Evolutionary conservation across 2,797 vertebrate genomes (phyloP).

Genomic region (Eulemur albifrons): DNA sequence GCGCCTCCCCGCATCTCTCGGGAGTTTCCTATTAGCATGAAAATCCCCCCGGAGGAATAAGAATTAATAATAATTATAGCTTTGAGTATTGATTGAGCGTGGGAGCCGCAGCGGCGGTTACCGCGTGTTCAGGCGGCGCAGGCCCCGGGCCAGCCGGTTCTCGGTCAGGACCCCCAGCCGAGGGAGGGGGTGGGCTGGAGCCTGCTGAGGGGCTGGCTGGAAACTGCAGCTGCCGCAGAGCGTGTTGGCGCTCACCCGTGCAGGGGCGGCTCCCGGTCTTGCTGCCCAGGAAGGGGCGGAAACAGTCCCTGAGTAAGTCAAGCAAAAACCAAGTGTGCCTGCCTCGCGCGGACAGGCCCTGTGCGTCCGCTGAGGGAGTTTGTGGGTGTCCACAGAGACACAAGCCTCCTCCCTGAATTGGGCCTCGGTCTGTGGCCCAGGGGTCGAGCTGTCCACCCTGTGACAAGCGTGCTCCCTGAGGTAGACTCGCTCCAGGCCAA

Average conservation of each 20-base stretch:
- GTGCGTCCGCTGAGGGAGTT: background rate
- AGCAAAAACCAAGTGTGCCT: background rate
- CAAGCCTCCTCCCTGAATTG: background rate
- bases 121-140: background rate
- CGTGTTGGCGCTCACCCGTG: background rate
- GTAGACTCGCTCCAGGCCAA: background rate
- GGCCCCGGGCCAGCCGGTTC: background rate
- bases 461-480: background rate
- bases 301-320: background rate
- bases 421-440: background rate
- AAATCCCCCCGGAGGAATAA: background rate
- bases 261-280: background rate
- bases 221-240: background rate
- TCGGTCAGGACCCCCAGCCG: background rate
- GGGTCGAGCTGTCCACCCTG: background rate
- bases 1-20: background rate
- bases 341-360: background rate
- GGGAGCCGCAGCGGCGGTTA: background rate
- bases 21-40: slow-evolving; percentile 42
- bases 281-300: background rate
- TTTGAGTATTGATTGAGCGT: background rate
- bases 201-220: background rate
- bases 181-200: background rate
- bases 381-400: background rate
- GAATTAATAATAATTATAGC: slow-evolving; percentile 50